Evolutionary conservation across 2,113 vertebrate genomes (phyloP), one percentile per base, ranked within the genome.

Genomic region (Limnothrissa miodon): DNA sequence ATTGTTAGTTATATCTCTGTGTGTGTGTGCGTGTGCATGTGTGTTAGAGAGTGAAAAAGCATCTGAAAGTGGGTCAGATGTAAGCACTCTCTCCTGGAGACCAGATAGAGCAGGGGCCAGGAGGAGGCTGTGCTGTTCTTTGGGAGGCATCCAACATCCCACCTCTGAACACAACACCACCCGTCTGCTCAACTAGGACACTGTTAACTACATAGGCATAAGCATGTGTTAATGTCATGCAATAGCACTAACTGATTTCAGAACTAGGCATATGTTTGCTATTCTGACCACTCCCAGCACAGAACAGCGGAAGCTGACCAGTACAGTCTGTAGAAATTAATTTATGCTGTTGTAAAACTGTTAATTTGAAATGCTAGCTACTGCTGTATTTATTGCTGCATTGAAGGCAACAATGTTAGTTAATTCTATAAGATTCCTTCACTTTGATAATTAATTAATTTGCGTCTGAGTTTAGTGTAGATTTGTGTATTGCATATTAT

Each of bases 31-130:
- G 66, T 36, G 29, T 36, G 66, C 17, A 11, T 74, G 66, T 36
- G 66, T 74, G 66, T 4, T 11, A 36, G 13, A 36, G 66, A 36
- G 29, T 15, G 11, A 39, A 29, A 74, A 29, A 74, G 66, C 10
- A 13, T 29, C 33, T 78, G 39, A 82, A 87, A 80, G 78, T 87
- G 78, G 86, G 86, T 87, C 86, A 87, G 83, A 70, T 83, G 44
- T 87, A 83, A 85, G 44, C 78, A 82, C 70, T 74, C 66, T 70
- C 62, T 33, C 11, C 66, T 36, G 66, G 66, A 74, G 66, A 36
- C 29, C 4, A 74, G 66, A 74, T 33, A 74, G 29, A 74, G 29
- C 0, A 74, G 29, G 33, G 66, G 66, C 66, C 66, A 74, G 66
- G 29, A 74, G 66, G 66, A 70, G 62, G 29, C 62, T 36, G 62